A percentile compares a stretch with the other conserved stretches of the same genome.
Evolutionary conservation across 2,797 vertebrate species (phyloP).

Genomic region (Oreortyx pictus): DNA sequence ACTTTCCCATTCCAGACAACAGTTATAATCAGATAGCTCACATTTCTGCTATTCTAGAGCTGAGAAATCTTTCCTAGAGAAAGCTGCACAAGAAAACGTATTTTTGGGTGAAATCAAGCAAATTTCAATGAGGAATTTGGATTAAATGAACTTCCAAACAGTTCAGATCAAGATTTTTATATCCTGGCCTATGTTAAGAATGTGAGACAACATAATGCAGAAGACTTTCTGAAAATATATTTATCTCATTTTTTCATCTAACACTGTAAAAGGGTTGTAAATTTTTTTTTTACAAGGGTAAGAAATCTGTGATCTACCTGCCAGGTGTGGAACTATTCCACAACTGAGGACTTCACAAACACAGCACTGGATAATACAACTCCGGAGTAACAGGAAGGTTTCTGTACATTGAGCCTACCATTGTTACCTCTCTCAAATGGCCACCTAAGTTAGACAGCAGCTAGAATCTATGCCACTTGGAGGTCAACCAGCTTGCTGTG

Average conservation of each 20-base stretch:
- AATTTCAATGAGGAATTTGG: not conserved
- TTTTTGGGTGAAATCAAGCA: not conserved
- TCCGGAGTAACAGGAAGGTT: not conserved
- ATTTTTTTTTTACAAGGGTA: not conserved
- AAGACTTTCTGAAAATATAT: not conserved
- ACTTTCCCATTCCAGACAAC: not conserved
- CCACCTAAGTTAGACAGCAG: not conserved
- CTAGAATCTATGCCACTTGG: not conserved
- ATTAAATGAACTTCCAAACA: not conserved
- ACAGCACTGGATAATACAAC: not conserved
- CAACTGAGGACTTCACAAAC: not conserved
- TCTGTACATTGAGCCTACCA: not conserved
- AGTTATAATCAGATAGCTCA: not conserved
- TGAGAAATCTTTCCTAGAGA: not conserved
- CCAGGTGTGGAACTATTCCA: not conserved
- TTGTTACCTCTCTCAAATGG: not conserved
- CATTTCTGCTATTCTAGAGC: not conserved
- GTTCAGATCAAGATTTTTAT: not conserved
- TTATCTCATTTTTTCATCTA: not conserved
- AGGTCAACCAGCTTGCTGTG: not conserved
- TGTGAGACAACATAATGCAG: not conserved
- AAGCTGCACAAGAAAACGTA: not conserved
- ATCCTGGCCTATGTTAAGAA: not conserved
- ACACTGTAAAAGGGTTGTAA: not conserved
- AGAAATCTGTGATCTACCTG: not conserved